Base-by-base conservation (phyloP, 2,888 invertebrate species). In the Drosophila affinis region DNA sequence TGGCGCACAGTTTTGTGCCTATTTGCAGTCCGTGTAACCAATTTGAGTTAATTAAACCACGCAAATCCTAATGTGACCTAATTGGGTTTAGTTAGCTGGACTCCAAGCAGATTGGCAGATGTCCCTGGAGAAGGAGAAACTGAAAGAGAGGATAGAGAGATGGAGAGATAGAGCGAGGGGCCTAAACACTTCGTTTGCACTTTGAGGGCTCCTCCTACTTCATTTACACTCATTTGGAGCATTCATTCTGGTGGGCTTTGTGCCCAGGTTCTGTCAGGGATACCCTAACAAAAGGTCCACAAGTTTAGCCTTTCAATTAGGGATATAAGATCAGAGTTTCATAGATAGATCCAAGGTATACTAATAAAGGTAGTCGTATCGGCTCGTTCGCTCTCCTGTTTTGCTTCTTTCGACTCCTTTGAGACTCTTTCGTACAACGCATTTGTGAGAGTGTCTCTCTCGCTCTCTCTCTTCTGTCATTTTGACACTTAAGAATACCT, bases 31-130 rank as follows among this genome's bases (percentile, higher is more conserved):
- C 62, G 53, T 62, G 71, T 59, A 64, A 70, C 65, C 74, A 86
- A 86, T 83, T 77, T 88, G 65, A 76, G 81, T 78, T 83, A 88
- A 88, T 83, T 88, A 88, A 86, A 77, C 80, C 86, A 72, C 69
- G 77, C 59, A 82, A 82, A 88, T 87, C 83, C 78, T 82, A 87
- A 88, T 86, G 73, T 80, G 71, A 75, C 71, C 82, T 87, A 82
- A 82, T 82, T 82, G 86, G 73, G 80, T 73, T 71, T 61, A 65
- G 65, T 56, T 68, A 57, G 46, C 7, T n/a, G 3, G 6, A 7
- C 39, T 39, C 39, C 68, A 69, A 69, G 58, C 70, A 75, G 80
- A 70, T 48, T 59, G 60, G 67, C 72, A 76, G 68, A 56, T 77
- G 73, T 76, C 62, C 47, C 63, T 48, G 62, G 46, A 51, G 69